These are phyloP conservation scores for Tortricodes alternella DNA, from an alignment of 2,888 invertebrate genomes.

Conservation along the genomic window DNA sequence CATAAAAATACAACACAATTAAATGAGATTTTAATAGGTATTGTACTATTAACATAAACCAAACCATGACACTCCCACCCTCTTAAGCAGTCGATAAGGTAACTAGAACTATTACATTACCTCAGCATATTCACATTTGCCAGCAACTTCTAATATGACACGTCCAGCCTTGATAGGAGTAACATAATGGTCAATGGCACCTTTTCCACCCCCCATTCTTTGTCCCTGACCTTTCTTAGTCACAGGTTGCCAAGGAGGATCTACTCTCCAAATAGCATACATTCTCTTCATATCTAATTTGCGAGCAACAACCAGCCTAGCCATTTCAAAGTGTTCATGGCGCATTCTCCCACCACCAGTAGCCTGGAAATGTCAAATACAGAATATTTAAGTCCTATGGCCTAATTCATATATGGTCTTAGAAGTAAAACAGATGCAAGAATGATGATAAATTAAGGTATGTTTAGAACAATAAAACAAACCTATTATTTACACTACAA, in stretches of 20 bases:
- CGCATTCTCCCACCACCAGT: constrained; percentile 91
- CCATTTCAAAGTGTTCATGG: constrained; percentile 93
- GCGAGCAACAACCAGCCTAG: constrained; percentile 89
- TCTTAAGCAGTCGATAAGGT: too few relatives aligned
- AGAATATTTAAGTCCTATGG: background rate
- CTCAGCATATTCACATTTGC: constrained; percentile 93
- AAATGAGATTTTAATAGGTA: too few relatives aligned
- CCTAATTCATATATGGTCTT: background rate
- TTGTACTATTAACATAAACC: too few relatives aligned
- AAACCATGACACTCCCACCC: too few relatives aligned
- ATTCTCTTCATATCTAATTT: constrained; percentile 90
- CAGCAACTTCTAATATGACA: constrained; percentile 96
- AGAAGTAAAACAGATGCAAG: background rate
- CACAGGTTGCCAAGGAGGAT: constrained; percentile 97
- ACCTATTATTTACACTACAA: too few relatives aligned
- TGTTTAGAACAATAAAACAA: too few relatives aligned
- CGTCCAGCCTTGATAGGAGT: constrained; percentile 95
- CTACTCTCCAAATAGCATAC: constrained; percentile 98
- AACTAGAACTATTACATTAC: constrained; percentile 68
- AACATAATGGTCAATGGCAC: constrained; percentile 96
- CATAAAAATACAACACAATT: too few relatives aligned
- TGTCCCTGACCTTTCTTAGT: constrained; percentile 95
- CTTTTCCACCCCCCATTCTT: constrained; percentile 98
- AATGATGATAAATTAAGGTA: too few relatives aligned
- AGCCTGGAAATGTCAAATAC: constrained; percentile 82